Evolutionary conservation across 2,113 vertebrate genomes (phyloP).

Genomic region (Ifrita kowaldi): DNA sequence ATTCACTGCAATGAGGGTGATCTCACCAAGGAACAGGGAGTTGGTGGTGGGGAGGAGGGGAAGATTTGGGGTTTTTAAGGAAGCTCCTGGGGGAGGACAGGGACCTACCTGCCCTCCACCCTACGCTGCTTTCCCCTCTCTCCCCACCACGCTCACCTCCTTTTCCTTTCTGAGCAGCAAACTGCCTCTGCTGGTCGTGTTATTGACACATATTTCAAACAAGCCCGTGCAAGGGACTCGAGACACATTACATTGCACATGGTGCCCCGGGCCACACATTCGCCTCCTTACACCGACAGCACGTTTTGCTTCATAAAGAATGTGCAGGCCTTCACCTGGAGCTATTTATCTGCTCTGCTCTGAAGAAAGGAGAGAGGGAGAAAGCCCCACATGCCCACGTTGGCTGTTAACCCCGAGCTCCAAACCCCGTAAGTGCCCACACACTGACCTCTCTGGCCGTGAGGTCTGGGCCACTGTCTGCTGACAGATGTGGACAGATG

Average conservation of each 20-base stretch:
- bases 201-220: constrained; percentile 97
- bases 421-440: neutral
- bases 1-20: neutral
- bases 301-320: constrained; percentile 90
- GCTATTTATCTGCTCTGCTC: constrained; percentile 84
- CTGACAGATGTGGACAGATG: neutral
- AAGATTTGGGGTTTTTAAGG: neutral
- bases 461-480: neutral
- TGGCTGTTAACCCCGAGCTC: constrained; percentile 22
- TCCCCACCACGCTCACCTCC: constrained; percentile 42
- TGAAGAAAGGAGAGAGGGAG: constrained; percentile 1
- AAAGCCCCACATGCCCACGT: constrained; percentile 10
- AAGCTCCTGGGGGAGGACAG: neutral
- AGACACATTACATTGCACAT: constrained; percentile 87
- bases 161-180: constrained; percentile 55
- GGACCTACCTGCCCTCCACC: neutral
- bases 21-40: neutral
- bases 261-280: constrained; percentile 88
- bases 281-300: constrained; percentile 89
- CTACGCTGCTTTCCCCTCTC: neutral
- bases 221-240: constrained; percentile 89
- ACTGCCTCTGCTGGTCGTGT: constrained; percentile 54
- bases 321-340: constrained; percentile 91
- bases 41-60: neutral
- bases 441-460: neutral